Percentiles rank a stretch among this genome's conserved stretches.
Evolutionary conservation across 2,888 invertebrate genomes (phyloP).

Genomic region (Caenorhabditis japonica): DNA sequence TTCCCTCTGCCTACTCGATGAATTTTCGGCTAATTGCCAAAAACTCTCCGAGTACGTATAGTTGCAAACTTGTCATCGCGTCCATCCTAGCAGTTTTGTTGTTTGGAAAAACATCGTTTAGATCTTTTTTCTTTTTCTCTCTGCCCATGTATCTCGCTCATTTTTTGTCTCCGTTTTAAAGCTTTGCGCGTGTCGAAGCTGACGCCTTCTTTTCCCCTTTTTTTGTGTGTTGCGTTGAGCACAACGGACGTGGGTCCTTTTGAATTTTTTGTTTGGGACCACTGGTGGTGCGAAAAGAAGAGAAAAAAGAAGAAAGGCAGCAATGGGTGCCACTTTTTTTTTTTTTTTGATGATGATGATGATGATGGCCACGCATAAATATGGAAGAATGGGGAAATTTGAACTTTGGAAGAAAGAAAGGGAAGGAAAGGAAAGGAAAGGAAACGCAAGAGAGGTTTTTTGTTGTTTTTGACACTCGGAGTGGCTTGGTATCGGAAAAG

Average conservation of each 20-base stretch:
- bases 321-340: slow-evolving; percentile 9
- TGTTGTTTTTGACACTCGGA: slow-evolving; percentile 14
- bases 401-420: background rate
- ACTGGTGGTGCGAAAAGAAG: slow-evolving; percentile 7
- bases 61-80: too few relatives aligned
- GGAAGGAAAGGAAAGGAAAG: too few relatives aligned
- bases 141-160: slow-evolving; percentile 6
- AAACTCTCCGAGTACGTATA: too few relatives aligned
- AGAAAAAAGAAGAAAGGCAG: background rate
- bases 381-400: slow-evolving; percentile 11
- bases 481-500: too few relatives aligned
- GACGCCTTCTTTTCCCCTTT: slow-evolving; percentile 33
- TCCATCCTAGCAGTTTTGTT: too few relatives aligned
- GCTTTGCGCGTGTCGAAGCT: slow-evolving; percentile 38
- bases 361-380: slow-evolving; percentile 13
- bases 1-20: too few relatives aligned
- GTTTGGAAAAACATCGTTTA: too few relatives aligned
- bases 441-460: too few relatives aligned
- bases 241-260: slow-evolving; percentile 27
- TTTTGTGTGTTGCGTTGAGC: background rate
- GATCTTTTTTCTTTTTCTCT: slow-evolving; percentile 28
- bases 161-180: slow-evolving; percentile 16
- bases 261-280: slow-evolving; percentile 45
- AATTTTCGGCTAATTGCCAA: too few relatives aligned
- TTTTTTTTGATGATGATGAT: too few relatives aligned